A percentile compares a stretch with the other conserved stretches of the same genome.
These are phyloP conservation scores for Clarias fuscus DNA, from an alignment of 2,797 vertebrate genomes.

Conservation along the genomic window DNA sequence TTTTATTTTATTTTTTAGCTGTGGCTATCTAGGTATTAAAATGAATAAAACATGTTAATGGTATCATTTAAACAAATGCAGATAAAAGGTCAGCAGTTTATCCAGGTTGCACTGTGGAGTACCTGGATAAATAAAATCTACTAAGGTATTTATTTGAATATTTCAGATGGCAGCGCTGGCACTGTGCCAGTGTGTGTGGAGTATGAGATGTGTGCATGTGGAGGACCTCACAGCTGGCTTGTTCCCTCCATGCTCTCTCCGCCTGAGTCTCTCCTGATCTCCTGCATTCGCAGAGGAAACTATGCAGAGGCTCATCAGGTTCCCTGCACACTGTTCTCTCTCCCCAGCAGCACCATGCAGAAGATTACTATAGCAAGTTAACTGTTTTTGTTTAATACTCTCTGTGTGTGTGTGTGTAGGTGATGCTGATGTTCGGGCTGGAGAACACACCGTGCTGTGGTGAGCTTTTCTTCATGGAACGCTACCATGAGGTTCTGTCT, in stretches of 20 bases:
- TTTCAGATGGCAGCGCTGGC: conserved; percentile 80
- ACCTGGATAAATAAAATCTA: not conserved
- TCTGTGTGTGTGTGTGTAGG: conserved; percentile 69
- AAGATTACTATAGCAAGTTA: not conserved
- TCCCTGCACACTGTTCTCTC: not conserved
- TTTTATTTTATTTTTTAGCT: not conserved
- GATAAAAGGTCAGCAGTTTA: not conserved
- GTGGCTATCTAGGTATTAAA: not conserved
- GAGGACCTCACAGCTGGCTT: conserved; percentile 76
- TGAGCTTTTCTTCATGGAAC: conserved; percentile 91
- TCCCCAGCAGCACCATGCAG: not conserved
- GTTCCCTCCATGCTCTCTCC: conserved; percentile 93
- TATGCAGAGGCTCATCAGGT: conserved; percentile 95
- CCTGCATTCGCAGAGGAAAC: conserved; percentile 90
- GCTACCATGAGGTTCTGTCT: conserved; percentile 84
- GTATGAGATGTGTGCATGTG: conserved; percentile 64
- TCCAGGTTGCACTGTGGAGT: not conserved
- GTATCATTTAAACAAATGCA: not conserved
- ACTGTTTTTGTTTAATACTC: not conserved
- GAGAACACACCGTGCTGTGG: conserved; percentile 80
- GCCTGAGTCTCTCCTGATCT: conserved; percentile 90
- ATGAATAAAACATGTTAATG: not conserved
- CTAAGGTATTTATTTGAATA: conserved; percentile 19
- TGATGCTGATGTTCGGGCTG: conserved; percentile 86
- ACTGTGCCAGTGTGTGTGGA: conserved; percentile 49